Base-by-base conservation (phyloP, 2,888 invertebrate species). In the Aleiodes testaceus region DNA sequence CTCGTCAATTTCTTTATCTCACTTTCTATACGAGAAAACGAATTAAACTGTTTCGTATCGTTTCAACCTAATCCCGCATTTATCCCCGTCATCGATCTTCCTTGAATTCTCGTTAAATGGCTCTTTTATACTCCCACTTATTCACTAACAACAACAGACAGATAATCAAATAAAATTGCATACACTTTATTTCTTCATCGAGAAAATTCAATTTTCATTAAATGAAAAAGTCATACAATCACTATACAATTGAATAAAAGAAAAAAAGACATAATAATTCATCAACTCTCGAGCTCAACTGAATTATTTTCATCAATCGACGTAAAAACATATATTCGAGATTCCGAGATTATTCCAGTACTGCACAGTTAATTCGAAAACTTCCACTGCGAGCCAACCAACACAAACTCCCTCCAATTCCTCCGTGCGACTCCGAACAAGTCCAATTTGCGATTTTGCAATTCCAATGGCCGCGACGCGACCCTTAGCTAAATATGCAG, bases 401-500 rank as follows among this genome's bases (percentile, higher is more conserved):
- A 45, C 71, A 45, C 9, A 53, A 66, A 26, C 26, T 26, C 26
- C 26, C 26, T 36, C 36, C 66, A 61, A 14, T 47, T 36, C 69
- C 36, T 55, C 70, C 67, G 75, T 73, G 73, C 72, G 74, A 77
- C 74, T 77, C 36, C 81, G 82, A 85, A 85, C 85, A 85, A 86
- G 83, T 86, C 84, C 84, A 86, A 86, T 87, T 86, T 85, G 81
- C 81, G 82, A 86, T 85, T 87, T 87, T 85, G 86, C 86, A 87
- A 87, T 86, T 86, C 86, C 86, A 86, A 86, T 86, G 84, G 84
- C 81, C 82, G 80, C 81, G 77, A 77, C 79, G 81, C 81, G 84
- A 81, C 84, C 85, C 84, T 84, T 83, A 80, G 79, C 83, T 82
- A 82, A 84, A 83, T 85, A 87, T 87, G 86, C 83, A 86, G 84